Evolutionary conservation across 2,113 vertebrate genomes (phyloP).

Genomic region (Pseudolaguvia tuberculata): DNA sequence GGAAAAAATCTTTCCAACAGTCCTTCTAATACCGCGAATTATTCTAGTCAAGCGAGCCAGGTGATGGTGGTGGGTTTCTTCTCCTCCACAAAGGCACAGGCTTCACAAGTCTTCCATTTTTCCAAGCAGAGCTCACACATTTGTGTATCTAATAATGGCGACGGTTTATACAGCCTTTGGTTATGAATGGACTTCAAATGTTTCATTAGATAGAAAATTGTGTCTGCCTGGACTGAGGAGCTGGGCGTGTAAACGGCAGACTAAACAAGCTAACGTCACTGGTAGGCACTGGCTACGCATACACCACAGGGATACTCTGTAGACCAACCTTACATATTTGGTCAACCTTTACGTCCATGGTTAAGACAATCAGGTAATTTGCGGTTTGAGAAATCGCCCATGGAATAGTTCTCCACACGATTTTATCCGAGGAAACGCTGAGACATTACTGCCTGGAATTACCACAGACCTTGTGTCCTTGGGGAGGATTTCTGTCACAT

Average conservation of each 20-base stretch:
- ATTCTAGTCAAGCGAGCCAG: conserved; percentile 21
- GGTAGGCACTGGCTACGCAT: not conserved
- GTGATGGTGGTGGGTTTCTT: too few species aligned
- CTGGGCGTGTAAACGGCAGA: not conserved
- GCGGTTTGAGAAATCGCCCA: conserved; percentile 4
- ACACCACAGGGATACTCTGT: conserved; percentile 31
- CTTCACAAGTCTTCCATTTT: not conserved
- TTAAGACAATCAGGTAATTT: not conserved
- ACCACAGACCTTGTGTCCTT: not conserved
- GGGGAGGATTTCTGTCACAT: conserved; percentile 3
- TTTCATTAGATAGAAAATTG: not conserved
- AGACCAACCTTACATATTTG: not conserved
- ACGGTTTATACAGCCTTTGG: conserved; percentile 13
- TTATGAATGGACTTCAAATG: not conserved
- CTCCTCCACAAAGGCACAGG: conserved; percentile 31
- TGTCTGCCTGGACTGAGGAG: not conserved
- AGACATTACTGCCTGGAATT: not conserved
- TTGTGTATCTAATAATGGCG: not conserved
- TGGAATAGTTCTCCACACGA: not conserved
- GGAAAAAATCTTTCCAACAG: conserved; percentile 1
- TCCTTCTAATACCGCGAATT: not conserved
- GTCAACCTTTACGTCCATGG: conserved; percentile 4
- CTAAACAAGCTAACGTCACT: conserved; percentile 18
- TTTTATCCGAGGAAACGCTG: conserved; percentile 26
- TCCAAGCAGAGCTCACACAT: not conserved